A percentile compares a stretch with the other conserved stretches of the same genome.
Conservation (phyloP, 1,140 invertebrate species). For the Apis laboriosa region DNA sequence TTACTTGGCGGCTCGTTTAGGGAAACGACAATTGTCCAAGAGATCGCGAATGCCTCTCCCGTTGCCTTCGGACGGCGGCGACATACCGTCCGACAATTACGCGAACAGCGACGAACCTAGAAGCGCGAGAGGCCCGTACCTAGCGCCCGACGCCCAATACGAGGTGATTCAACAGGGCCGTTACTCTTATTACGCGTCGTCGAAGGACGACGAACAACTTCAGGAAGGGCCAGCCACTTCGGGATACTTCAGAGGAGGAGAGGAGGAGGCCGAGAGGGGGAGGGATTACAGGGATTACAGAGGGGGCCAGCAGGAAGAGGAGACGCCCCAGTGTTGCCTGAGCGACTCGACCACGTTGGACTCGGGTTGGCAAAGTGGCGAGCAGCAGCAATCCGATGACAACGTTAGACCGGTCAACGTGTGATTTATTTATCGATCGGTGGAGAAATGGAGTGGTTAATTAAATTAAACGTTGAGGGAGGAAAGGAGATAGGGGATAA, state of each 20-base stretch:
- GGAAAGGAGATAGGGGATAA: background rate
- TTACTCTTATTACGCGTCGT: conserved; percentile 68
- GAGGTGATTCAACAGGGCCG: conserved; percentile 82
- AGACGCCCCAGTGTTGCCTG: conserved; percentile 71
- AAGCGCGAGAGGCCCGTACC: conserved; percentile 74
- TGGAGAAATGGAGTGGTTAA: background rate
- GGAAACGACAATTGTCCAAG: conserved; percentile 82
- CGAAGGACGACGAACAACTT: conserved; percentile 72
- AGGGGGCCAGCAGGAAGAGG: conserved; percentile 66
- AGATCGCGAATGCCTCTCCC: conserved; percentile 83
- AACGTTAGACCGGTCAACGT: conserved; percentile 76
- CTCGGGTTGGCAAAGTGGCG: conserved; percentile 73
- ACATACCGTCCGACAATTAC: conserved; percentile 72
- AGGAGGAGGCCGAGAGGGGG: conserved; percentile 57
- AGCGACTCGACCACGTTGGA: conserved; percentile 71
- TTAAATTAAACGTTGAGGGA: background rate
- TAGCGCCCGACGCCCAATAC: conserved; percentile 84
- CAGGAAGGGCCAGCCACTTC: conserved; percentile 65
- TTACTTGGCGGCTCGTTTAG: conserved; percentile 81
- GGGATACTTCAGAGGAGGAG: conserved; percentile 49
- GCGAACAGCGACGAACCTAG: conserved; percentile 73
- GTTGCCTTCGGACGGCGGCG: conserved; percentile 72
- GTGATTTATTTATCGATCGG: conserved; percentile 57
- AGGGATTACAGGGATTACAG: conserved; percentile 71
- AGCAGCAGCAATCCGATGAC: conserved; percentile 72